A percentile compares a stretch with the other conserved stretches of the same genome.
phyloP scores from a whole-genome alignment of 2,888 invertebrate species.

The Drosophila pseudotakahashii region DNA sequence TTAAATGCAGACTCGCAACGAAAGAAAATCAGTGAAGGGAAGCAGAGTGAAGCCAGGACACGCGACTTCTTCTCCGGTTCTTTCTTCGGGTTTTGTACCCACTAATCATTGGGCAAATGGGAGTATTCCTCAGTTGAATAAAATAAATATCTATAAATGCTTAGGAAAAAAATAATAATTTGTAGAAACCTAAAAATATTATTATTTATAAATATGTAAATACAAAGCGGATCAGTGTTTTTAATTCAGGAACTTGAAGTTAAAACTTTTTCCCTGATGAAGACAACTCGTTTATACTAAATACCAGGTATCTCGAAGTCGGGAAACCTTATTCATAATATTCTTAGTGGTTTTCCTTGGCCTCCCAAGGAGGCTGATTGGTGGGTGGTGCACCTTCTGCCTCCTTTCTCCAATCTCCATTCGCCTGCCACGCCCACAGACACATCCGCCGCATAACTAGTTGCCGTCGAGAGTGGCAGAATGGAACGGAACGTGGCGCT shows the following conservation, averaged over 20 bases:
- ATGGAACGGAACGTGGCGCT: constrained; percentile 49
- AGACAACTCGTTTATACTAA: too few relatives aligned
- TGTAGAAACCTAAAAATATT: too few relatives aligned
- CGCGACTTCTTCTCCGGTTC: constrained; percentile 13
- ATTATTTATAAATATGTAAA: too few relatives aligned
- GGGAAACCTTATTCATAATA: neutral
- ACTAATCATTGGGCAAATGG: neutral
- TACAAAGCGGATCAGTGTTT: neutral
- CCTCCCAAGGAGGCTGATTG: constrained; percentile 31
- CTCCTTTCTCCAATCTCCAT: constrained; percentile 5
- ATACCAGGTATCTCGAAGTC: neutral
- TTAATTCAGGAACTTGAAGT: neutral
- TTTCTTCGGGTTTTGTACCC: neutral
- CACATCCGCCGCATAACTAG: constrained; percentile 55
- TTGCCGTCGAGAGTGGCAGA: constrained; percentile 45
- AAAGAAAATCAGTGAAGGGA: constrained; percentile 38
- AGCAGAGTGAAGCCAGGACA: constrained; percentile 43
- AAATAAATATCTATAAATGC: too few relatives aligned
- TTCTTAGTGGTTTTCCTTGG: constrained; percentile 20
- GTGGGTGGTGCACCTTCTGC: constrained; percentile 16
- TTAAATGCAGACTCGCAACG: constrained; percentile 74
- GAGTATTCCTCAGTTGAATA: neutral
- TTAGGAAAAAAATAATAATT: too few relatives aligned
- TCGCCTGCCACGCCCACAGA: constrained; percentile 40
- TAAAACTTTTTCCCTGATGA: neutral